phyloP scores from a whole-genome alignment of 2,113 vertebrate species.

The Scartelaos histophorus region DNA sequence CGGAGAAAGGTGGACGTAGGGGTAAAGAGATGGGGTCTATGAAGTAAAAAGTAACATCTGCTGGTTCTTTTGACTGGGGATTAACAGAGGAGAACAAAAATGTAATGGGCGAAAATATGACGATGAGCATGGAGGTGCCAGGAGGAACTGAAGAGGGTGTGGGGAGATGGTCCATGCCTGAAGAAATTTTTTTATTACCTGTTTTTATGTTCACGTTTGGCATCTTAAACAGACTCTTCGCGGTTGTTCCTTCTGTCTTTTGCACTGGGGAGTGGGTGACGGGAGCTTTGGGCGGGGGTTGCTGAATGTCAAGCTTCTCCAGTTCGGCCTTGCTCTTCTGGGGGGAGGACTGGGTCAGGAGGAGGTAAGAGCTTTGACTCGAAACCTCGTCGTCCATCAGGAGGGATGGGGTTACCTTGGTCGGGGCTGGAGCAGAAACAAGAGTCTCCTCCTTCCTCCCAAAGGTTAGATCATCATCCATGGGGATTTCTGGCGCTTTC shows the following conservation, averaged over 20 bases:
- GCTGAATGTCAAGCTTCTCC: constrained; percentile 61
- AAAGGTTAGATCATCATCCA: constrained; percentile 69
- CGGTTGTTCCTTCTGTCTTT: constrained; percentile 44
- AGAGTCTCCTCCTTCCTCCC: constrained; percentile 30
- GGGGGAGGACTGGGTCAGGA: constrained; percentile 63
- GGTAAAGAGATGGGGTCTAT: neutral
- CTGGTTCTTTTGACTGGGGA: constrained; percentile 16
- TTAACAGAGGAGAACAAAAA: constrained; percentile 31
- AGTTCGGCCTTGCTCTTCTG: constrained; percentile 73
- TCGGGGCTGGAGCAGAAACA: neutral
- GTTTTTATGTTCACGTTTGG: constrained; percentile 64
- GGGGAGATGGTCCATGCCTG: constrained; percentile 49
- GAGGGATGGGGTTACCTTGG: constrained; percentile 11
- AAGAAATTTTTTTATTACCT: constrained; percentile 72
- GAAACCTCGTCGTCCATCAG: constrained; percentile 40
- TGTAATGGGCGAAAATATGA: constrained; percentile 35
- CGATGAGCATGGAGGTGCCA: constrained; percentile 43
- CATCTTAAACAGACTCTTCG: constrained; percentile 64
- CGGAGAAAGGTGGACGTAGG: constrained; percentile 10
- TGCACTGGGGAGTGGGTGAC: constrained; percentile 32
- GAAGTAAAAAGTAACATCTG: neutral
- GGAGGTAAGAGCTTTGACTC: constrained; percentile 62
- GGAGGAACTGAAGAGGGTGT: constrained; percentile 39
- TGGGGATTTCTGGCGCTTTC: constrained; percentile 61
- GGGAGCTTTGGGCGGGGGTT: constrained; percentile 38